Percentiles rank a stretch among this genome's conserved stretches.
These are phyloP conservation scores for Hydrochoerus hydrochaeris DNA, from an alignment of 2,113 vertebrate genomes.

Conservation along the genomic window DNA sequence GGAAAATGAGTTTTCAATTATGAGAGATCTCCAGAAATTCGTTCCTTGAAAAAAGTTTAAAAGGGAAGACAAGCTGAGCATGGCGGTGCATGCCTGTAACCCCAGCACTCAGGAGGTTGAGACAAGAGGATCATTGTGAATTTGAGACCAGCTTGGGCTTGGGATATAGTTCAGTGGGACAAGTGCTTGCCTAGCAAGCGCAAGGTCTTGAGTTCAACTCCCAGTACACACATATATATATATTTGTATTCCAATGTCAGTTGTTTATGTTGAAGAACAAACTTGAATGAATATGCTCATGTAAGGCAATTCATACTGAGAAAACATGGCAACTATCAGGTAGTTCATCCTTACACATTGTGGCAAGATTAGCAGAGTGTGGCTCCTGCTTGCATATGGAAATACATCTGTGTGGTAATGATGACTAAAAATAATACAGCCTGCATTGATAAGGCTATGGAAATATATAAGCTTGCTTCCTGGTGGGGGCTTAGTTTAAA, in stretches of 20 bases:
- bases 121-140: no score
- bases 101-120: no score
- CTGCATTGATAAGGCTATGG: background rate
- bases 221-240: no score
- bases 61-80: no score
- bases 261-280: background rate
- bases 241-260: background rate
- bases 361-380: background rate
- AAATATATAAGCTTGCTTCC: background rate
- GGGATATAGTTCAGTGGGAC: no score
- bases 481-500: background rate
- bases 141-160: no score
- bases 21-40: background rate
- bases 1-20: background rate
- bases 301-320: background rate
- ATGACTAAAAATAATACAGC: background rate
- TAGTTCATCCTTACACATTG: background rate
- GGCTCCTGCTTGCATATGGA: background rate
- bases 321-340: background rate
- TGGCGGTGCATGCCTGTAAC: no score
- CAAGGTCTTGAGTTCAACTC: no score
- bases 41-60: background rate
- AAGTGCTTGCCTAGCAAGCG: no score
- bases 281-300: background rate
- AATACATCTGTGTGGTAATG: background rate